These are phyloP conservation scores for Nymphalis c-album DNA, from an alignment of 2,888 invertebrate species.

Conservation along the genomic window DNA sequence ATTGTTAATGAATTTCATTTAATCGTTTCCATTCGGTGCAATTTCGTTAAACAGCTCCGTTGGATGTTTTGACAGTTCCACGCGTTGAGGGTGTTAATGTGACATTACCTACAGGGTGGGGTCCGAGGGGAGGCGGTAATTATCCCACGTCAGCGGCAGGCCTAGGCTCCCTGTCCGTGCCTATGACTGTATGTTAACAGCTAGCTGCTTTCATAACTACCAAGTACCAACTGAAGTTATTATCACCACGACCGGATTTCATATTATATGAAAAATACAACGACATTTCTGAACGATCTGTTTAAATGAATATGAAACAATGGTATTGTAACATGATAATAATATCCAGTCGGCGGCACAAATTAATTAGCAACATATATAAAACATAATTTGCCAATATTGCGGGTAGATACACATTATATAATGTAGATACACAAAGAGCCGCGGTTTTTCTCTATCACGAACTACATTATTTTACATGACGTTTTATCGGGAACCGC, in stretches of 20 bases:
- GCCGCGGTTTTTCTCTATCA: conserved; percentile 49
- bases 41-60: conserved; percentile 64
- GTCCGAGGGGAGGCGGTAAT: conserved; percentile 63
- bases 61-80: conserved; percentile 75
- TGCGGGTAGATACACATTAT: conserved; percentile 32
- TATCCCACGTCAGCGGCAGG: conserved; percentile 78
- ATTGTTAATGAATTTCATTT: conserved; percentile 40
- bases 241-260: conserved; percentile 16
- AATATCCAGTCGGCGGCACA: conserved; percentile 18
- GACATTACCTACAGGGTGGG: conserved; percentile 63
- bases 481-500: conserved; percentile 60
- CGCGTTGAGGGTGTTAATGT: conserved; percentile 76
- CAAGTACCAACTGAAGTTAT: conserved; percentile 35
- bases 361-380: conserved; percentile 36
- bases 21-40: conserved; percentile 60
- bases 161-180: conserved; percentile 70
- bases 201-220: conserved; percentile 45
- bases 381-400: conserved; percentile 32
- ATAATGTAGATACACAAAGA: conserved; percentile 39
- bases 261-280: neutral
- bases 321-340: neutral
- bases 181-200: conserved; percentile 53
- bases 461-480: conserved; percentile 60
- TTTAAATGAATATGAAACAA: neutral
- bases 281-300: neutral